Conservation (phyloP, 2,888 invertebrate species). For the Bursaphelenchus okinawaensis region DNA sequence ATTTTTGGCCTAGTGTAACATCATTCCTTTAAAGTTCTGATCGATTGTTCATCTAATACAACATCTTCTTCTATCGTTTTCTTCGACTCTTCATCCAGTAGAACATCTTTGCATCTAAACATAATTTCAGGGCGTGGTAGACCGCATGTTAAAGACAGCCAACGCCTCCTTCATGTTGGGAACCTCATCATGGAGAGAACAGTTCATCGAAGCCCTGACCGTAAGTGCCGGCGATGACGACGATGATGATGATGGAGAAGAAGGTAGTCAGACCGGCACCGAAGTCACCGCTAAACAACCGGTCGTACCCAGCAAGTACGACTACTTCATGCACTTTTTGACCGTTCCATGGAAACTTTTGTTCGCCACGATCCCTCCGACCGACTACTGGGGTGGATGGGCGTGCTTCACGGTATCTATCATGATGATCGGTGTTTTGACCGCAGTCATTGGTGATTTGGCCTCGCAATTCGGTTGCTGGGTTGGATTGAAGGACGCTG, state of each 20-base stretch:
- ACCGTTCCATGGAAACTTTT: conserved; percentile 96
- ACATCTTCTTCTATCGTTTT: no score
- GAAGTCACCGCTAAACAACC: conserved; percentile 17
- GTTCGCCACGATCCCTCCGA: conserved; percentile 95
- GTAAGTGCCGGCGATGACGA: conserved; percentile 70
- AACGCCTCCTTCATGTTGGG: conserved; percentile 83
- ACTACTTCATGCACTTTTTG: conserved; percentile 90
- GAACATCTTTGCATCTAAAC: no score
- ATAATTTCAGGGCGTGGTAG: conserved; percentile 69
- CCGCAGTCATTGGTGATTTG: conserved; percentile 91
- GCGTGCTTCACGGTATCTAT: conserved; percentile 89
- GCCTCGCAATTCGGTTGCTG: conserved; percentile 97
- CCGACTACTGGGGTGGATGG: conserved; percentile 89
- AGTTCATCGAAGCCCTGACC: conserved; percentile 91
- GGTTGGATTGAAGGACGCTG: conserved; percentile 87
- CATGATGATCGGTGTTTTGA: conserved; percentile 82
- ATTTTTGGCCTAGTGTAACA: neutral
- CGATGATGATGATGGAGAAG: conserved; percentile 45
- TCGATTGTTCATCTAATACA: no score
- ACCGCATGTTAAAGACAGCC: conserved; percentile 92
- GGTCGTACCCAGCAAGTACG: conserved; percentile 71
- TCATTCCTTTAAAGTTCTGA: neutral
- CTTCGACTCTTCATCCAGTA: no score
- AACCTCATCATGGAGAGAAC: conserved; percentile 98
- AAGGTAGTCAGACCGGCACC: conserved; percentile 19